A percentile compares a stretch with the other conserved stretches of the same genome.
phyloP scores from a whole-genome alignment of 2,113 vertebrate genomes.

The Hyaena hyaena region DNA sequence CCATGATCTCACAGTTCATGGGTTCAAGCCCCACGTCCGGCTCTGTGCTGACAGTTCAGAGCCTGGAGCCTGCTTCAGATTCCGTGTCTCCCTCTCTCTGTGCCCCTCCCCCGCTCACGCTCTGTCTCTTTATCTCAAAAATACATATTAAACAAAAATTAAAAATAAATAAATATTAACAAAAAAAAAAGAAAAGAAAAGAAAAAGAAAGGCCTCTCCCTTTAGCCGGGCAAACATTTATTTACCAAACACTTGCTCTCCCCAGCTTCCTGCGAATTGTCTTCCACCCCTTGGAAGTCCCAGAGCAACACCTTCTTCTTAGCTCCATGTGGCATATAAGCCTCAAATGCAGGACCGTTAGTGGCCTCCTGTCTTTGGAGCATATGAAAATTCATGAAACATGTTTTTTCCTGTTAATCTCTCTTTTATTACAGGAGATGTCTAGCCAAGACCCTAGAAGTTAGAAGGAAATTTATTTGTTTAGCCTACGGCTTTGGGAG shows the following conservation, averaged over 20 bases:
- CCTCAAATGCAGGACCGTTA: not conserved
- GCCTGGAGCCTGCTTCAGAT: no score
- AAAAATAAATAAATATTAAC: no score
- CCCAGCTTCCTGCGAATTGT: not conserved
- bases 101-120: no score
- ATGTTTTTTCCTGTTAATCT: not conserved
- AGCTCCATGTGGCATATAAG: no score
- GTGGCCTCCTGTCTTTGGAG: not conserved
- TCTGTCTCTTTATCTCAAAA: no score
- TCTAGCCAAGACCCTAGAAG: not conserved
- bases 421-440: not conserved
- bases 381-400: not conserved
- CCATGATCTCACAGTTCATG: no score
- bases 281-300: not conserved
- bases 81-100: no score
- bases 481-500: not conserved
- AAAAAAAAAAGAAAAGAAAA: no score
- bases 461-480: not conserved
- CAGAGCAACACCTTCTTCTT: not conserved
- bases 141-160: no score
- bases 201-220: not conserved
- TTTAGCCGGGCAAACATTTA: not conserved
- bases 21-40: no score
- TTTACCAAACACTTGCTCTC: not conserved
- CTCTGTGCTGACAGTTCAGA: no score